These are phyloP conservation scores for Styela plicata DNA, from an alignment of 23 tunicate genomes.

Conservation along the genomic window DNA sequence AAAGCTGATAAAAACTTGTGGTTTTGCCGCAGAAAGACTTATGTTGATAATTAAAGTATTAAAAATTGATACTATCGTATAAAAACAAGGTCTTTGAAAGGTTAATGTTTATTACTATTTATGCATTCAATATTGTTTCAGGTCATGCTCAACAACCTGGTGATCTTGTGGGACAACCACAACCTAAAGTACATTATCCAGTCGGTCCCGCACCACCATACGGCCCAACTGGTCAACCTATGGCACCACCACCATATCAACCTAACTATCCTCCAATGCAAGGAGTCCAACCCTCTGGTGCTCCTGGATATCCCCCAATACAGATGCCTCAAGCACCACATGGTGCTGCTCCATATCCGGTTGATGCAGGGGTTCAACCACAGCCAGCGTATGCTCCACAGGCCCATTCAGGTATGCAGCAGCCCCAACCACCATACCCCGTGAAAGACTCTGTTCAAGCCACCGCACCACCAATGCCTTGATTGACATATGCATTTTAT, in stretches of 20 bases:
- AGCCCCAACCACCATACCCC: neutral
- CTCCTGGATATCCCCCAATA: neutral
- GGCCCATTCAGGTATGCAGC: neutral
- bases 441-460: conserved; percentile 6
- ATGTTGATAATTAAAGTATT: no score
- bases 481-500: no score
- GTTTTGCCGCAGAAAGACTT: no score
- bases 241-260: neutral
- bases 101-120: no score
- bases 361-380: neutral
- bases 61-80: no score
- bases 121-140: no score
- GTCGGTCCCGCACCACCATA: neutral
- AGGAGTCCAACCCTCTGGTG: neutral
- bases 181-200: neutral
- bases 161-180: neutral
- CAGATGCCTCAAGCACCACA: neutral
- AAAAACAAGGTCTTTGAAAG: no score
- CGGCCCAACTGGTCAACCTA: neutral
- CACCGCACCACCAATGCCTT: conserved; percentile 13
- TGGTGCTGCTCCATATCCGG: neutral
- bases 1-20: no score
- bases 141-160: neutral
- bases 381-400: neutral
- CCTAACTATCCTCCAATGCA: neutral